Evolutionary conservation across 2,888 invertebrate genomes (phyloP).

Genomic region (Ariolimax columbianus): DNA sequence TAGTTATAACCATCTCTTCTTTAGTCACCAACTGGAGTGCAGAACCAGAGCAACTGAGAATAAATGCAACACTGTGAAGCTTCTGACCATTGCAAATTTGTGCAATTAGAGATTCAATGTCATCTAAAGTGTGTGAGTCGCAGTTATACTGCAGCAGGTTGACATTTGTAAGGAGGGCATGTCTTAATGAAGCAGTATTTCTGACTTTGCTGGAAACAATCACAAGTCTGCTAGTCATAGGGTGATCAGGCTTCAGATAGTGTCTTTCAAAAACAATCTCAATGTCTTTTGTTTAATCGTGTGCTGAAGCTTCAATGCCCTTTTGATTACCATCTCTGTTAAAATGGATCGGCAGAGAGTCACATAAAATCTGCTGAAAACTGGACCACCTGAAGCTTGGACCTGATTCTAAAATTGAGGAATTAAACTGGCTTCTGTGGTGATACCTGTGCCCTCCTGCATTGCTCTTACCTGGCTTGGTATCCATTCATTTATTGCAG

Average conservation of each 20-base stretch:
- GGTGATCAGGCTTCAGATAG: not conserved
- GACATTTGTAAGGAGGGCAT: slow-evolving; percentile 73
- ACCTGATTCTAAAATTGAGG: slow-evolving; percentile 19
- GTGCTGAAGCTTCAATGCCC: not conserved
- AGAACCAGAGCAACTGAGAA: slow-evolving; percentile 74
- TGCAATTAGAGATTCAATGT: slow-evolving; percentile 71
- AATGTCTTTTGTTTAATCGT: not conserved
- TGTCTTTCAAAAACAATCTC: not conserved
- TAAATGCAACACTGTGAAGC: slow-evolving; percentile 76
- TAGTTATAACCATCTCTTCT: slow-evolving; percentile 72
- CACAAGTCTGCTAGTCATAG: slow-evolving; percentile 66
- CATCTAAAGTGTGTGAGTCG: slow-evolving; percentile 77
- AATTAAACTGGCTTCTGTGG: slow-evolving; percentile 49
- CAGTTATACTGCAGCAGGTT: slow-evolving; percentile 77
- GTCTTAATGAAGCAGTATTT: slow-evolving; percentile 71
- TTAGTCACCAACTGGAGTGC: slow-evolving; percentile 76
- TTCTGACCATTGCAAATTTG: slow-evolving; percentile 65
- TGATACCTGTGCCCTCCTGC: slow-evolving; percentile 32
- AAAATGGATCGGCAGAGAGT: too few relatives aligned
- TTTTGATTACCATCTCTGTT: not conserved
- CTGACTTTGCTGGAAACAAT: slow-evolving; percentile 78
- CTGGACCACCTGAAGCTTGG: slow-evolving; percentile 10
- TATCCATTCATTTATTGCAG: slow-evolving; percentile 22
- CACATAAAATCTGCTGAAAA: slow-evolving; percentile 1
- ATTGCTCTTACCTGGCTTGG: not conserved